Conservation (phyloP, 2,797 vertebrate species). For the Anguilla anguilla region DNA sequence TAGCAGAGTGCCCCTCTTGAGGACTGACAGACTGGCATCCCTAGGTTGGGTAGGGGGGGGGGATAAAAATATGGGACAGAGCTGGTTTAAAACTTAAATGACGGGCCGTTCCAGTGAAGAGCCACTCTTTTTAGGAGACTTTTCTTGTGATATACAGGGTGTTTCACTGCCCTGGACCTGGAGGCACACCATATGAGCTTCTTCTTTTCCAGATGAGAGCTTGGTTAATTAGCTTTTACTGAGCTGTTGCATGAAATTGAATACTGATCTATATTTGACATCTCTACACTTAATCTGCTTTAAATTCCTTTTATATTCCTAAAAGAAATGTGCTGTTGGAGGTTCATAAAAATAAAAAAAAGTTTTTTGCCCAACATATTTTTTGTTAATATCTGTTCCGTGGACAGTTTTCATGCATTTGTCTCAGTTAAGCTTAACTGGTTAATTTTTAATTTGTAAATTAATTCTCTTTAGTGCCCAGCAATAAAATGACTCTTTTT, state of each 20-base stretch:
- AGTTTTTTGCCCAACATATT: not conserved
- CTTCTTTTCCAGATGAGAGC: not conserved
- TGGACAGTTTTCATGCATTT: not conserved
- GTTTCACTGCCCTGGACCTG: not conserved
- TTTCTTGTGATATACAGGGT: not conserved
- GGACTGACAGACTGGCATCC: too few species aligned
- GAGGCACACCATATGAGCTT: not conserved
- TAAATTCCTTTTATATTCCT: not conserved
- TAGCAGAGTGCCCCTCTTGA: too few species aligned
- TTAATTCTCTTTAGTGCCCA: not conserved
- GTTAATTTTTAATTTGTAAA: not conserved
- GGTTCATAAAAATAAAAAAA: not conserved
- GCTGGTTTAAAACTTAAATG: not conserved
- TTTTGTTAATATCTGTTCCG: not conserved
- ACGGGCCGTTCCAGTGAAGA: not conserved
- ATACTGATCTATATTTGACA: not conserved
- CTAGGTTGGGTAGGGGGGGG: too few species aligned
- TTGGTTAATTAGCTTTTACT: not conserved
- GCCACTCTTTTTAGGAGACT: not conserved
- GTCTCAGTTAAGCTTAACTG: constrained; percentile 6
- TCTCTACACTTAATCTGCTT: not conserved
- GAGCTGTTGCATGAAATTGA: not conserved
- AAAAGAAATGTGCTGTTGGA: not conserved
- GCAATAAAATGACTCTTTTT: not conserved
- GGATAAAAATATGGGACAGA: not conserved